phyloP scores from a whole-genome alignment of 1,140 invertebrate species.

The Homalodisca vitripennis region DNA sequence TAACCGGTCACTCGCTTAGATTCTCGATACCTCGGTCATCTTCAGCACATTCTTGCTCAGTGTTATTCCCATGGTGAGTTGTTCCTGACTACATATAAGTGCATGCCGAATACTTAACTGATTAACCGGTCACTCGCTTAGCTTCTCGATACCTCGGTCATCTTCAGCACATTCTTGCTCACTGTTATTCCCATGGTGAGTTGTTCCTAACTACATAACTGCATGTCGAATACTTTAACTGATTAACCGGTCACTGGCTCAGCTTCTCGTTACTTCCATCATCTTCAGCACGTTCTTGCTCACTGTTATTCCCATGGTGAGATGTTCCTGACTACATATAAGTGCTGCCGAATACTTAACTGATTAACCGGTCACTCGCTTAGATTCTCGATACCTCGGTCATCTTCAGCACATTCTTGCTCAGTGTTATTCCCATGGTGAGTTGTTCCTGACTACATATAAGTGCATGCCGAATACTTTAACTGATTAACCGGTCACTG shows the following conservation, averaged over 20 bases:
- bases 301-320: constrained; percentile 49
- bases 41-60: too few species aligned
- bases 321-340: constrained; percentile 3
- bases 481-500: constrained; percentile 69
- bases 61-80: too few species aligned
- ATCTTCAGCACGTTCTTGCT: constrained; percentile 58
- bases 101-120: too few species aligned
- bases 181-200: too few species aligned
- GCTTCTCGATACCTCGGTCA: too few species aligned
- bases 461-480: neutral
- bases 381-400: constrained; percentile 69
- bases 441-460: constrained; percentile 35
- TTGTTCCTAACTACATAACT: too few species aligned
- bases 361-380: constrained; percentile 70
- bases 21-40: too few species aligned
- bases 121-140: too few species aligned
- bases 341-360: neutral
- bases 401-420: constrained; percentile 58
- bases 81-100: too few species aligned
- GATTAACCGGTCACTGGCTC: constrained; percentile 72
- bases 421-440: constrained; percentile 49
- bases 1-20: too few species aligned
- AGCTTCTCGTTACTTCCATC: constrained; percentile 66
- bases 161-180: too few species aligned
- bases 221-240: too few species aligned